These are phyloP conservation scores for Physocephala rufipes DNA, from an alignment of 2,888 invertebrate species.

Conservation along the genomic window DNA sequence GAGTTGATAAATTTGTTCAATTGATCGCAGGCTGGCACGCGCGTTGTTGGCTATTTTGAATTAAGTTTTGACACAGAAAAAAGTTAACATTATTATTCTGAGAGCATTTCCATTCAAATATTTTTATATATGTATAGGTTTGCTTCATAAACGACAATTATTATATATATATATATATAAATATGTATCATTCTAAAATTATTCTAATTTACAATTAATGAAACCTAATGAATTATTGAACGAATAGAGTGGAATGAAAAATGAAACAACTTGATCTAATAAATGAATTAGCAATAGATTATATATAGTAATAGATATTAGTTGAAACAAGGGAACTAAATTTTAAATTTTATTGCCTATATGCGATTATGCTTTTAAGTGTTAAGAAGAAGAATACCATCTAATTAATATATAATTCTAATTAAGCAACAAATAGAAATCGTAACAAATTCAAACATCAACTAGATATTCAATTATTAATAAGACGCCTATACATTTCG, in stretches of 20 bases:
- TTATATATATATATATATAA: too few relatives aligned
- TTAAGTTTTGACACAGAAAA: constrained; percentile 31
- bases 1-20: not conserved
- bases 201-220: constrained; percentile 2
- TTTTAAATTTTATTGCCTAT: constrained; percentile 50
- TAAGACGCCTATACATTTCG: too few relatives aligned
- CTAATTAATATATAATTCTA: constrained; percentile 1
- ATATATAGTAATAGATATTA: not conserved
- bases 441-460: too few relatives aligned
- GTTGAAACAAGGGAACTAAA: constrained; percentile 58
- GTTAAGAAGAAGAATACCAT: not conserved
- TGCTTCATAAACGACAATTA: too few relatives aligned
- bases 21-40: not conserved
- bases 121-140: too few relatives aligned
- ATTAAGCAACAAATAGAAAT: too few relatives aligned
- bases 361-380: constrained; percentile 33
- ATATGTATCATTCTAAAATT: not conserved
- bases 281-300: constrained; percentile 20
- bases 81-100: constrained; percentile 31
- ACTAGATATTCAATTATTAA: too few relatives aligned
- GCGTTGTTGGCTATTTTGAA: not conserved
- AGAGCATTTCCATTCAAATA: too few relatives aligned
- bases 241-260: constrained; percentile 17
- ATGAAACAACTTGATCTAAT: constrained; percentile 6
- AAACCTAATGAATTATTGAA: constrained; percentile 8